phyloP scores from a whole-genome alignment of 2,113 vertebrate genomes.

The Phasianus colchicus region DNA sequence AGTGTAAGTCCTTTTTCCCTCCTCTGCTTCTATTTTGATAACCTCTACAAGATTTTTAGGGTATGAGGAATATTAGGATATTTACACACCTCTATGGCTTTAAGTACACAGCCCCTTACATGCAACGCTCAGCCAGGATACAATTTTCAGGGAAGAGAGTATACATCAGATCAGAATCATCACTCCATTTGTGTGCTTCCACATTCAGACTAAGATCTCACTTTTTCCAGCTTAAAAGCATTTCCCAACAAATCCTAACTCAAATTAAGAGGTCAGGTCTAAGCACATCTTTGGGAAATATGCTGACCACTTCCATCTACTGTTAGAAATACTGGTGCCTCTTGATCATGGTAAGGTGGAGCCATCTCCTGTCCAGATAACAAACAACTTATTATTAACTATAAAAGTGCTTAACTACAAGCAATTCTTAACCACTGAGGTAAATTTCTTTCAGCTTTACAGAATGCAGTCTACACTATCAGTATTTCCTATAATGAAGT shows the following conservation, averaged over 20 bases:
- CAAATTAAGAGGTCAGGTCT: not conserved
- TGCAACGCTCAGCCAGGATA: not conserved
- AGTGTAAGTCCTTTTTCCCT: not conserved
- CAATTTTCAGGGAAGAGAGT: not conserved
- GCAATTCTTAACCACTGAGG: not conserved
- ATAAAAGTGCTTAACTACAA: not conserved
- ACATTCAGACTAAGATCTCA: not conserved
- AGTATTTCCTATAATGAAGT: not conserved
- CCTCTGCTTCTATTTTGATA: not conserved
- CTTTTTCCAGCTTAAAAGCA: not conserved
- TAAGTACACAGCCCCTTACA: not conserved
- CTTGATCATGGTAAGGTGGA: conserved; percentile 60
- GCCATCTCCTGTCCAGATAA: conserved; percentile 62
- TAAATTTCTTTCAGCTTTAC: not conserved
- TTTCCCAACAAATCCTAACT: not conserved
- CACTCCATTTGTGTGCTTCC: not conserved
- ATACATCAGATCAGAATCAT: not conserved
- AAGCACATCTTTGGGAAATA: not conserved
- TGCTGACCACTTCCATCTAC: conserved; percentile 16
- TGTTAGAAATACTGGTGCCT: not conserved
- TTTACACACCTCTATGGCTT: not conserved
- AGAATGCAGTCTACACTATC: not conserved
- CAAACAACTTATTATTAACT: conserved; percentile 29
- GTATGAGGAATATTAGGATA: not conserved
- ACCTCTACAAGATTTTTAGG: not conserved